phyloP scores from a whole-genome alignment of 2,797 vertebrate genomes.

The Manis javanica region DNA sequence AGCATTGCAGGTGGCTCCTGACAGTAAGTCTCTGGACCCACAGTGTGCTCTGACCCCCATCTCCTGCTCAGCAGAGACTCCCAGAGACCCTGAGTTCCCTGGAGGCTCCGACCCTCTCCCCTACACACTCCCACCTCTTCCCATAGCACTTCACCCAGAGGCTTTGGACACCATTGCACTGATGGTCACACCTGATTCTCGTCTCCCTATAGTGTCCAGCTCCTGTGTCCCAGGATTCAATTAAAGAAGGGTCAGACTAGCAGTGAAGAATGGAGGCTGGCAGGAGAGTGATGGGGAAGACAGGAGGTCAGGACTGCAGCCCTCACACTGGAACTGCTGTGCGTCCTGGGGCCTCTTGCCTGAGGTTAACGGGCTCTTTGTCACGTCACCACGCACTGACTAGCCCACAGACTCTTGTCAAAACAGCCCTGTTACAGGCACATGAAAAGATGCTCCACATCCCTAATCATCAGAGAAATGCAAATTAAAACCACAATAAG shows the following conservation, averaged over 20 bases:
- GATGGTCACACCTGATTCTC: background rate
- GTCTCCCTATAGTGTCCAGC: background rate
- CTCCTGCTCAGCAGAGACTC: background rate
- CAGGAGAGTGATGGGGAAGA: background rate
- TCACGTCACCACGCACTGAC: rapidly evolving
- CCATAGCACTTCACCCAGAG: rapidly evolving
- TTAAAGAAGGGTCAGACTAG: background rate
- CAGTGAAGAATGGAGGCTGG: background rate
- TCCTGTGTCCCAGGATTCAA: background rate
- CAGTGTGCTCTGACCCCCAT: background rate
- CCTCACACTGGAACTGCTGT: background rate
- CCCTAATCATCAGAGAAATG: no score
- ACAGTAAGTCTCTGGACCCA: background rate
- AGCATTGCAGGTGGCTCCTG: background rate
- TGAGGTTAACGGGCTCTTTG: background rate
- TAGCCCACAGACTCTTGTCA: background rate
- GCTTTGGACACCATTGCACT: background rate
- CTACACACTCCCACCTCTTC: background rate
- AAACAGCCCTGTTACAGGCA: background rate
- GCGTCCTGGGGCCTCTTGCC: rapidly evolving
- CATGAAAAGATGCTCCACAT: no score
- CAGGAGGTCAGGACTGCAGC: background rate
- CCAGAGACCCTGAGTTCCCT: background rate
- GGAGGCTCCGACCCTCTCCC: background rate
- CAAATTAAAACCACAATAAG: no score